Evolutionary conservation across 2,888 invertebrate species (phyloP).

Genomic region (Petrophora chlorosata): DNA sequence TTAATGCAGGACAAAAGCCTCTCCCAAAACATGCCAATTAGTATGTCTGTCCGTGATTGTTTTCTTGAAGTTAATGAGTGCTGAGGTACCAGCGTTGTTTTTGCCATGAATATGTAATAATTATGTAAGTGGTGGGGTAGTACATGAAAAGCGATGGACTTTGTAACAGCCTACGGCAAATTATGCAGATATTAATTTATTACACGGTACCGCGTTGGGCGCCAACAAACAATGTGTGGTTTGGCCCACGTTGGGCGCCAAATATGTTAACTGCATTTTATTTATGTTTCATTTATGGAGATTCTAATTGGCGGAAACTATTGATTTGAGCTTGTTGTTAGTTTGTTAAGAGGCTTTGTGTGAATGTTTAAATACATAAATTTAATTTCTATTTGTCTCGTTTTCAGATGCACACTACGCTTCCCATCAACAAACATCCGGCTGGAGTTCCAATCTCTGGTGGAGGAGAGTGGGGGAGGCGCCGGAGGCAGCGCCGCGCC

Average conservation of each 20-base stretch:
- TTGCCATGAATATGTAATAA: no score
- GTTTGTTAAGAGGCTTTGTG: no score
- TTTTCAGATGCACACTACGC: conserved; percentile 94
- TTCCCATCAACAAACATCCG: conserved; percentile 99
- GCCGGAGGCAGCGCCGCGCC: conserved; percentile 68
- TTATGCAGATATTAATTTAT: neutral
- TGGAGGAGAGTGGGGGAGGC: conserved; percentile 89
- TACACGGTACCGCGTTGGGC: neutral
- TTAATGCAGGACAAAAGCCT: no score
- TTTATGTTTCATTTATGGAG: neutral
- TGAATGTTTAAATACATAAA: neutral
- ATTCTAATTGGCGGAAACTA: no score
- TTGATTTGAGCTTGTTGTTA: no score
- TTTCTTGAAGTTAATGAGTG: no score
- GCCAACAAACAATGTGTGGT: neutral
- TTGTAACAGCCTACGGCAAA: no score
- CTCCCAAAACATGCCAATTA: no score
- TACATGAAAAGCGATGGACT: no score
- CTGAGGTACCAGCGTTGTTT: no score
- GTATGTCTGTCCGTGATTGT: no score
- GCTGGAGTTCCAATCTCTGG: conserved; percentile 95
- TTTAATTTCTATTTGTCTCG: neutral
- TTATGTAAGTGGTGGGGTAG: no score
- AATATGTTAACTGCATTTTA: neutral
- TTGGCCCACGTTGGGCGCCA: conserved; percentile 2